Evolutionary conservation across 2,888 invertebrate genomes (phyloP).

Genomic region (Cataglyphis livida): DNA sequence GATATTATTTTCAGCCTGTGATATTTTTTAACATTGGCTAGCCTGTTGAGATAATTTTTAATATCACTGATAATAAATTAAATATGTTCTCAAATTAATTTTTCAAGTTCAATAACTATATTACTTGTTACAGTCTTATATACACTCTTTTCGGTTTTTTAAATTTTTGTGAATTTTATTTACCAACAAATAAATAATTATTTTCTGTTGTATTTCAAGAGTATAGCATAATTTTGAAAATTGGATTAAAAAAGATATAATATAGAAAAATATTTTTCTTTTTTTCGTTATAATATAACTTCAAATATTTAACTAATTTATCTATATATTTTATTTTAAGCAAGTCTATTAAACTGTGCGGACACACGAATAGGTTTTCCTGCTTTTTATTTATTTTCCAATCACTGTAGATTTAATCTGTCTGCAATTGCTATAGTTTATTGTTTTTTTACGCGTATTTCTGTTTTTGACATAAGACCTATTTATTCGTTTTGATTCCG

Average conservation of each 20-base stretch:
- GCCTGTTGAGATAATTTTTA: not conserved
- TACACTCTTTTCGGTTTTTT: not conserved
- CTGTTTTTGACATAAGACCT: not conserved
- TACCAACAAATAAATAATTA: not conserved
- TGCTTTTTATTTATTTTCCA: not conserved
- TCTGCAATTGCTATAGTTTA: not conserved
- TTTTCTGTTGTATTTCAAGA: not conserved
- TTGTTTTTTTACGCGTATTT: not conserved
- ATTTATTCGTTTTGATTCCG: slow-evolving; percentile 28
- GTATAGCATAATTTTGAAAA: not conserved
- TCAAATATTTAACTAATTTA: not conserved
- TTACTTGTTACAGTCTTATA: not conserved
- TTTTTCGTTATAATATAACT: not conserved
- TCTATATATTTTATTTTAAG: not conserved
- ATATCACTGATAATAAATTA: slow-evolving; percentile 32
- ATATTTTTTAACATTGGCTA: not conserved
- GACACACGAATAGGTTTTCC: not conserved
- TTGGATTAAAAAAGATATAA: not conserved
- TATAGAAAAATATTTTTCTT: not conserved
- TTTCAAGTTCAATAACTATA: not conserved
- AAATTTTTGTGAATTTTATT: not conserved
- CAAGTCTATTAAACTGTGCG: not conserved
- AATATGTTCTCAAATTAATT: not conserved
- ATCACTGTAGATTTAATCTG: not conserved
- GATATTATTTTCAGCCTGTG: slow-evolving; percentile 19